Base-by-base conservation (phyloP, 2,888 invertebrate genomes). In the Phengaris alcon region DNA sequence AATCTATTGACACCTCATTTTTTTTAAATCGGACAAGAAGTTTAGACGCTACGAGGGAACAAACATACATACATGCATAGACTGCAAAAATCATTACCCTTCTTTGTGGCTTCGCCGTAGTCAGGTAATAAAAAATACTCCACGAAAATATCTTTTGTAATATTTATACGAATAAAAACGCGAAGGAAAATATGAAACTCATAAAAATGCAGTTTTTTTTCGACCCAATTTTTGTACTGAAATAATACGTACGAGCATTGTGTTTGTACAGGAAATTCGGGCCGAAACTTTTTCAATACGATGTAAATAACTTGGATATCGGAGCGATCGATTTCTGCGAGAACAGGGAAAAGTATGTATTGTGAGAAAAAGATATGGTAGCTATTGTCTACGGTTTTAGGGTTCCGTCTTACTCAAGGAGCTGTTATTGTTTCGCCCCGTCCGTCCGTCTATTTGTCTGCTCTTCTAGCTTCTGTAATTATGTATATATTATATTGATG, bases 221-320 rank as follows among this genome's bases (percentile, higher is more conserved):
- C 22, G 3, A 8, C 57, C 57, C 57, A 57, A 55, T 15, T 57
- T 57, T 57, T 57, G 57, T 57, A 57, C 57, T 57, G 57, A 57
- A 57, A 57, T 57, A 57, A 15, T 57, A 57, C 57, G 35, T 35
- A 57, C 57, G 57, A 57, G 15, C 57, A 15, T 57, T 57, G 57
- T 57, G 57, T 57, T 57, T 57, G 57, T 57, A 15, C 57, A 57
- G 57, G 15, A 57, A 57, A 57, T 57, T 57, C 57, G 57, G 57
- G 35, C 3, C 15, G 57, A 57, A 57, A 57, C 57, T 57, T 57
- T 57, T 57, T 57, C 57, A 57, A 57, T 57, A 57, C 57, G 57
- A 15, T 57, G 57, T 57, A 57, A 57, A 57, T 57, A 57, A 57
- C 57, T 57, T 57, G 57, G 57, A 15, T 57, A 57, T 57, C 57